Evolutionary conservation across 2,797 vertebrate genomes (phyloP).

Genomic region (Acrossocheilus fasciatus): DNA sequence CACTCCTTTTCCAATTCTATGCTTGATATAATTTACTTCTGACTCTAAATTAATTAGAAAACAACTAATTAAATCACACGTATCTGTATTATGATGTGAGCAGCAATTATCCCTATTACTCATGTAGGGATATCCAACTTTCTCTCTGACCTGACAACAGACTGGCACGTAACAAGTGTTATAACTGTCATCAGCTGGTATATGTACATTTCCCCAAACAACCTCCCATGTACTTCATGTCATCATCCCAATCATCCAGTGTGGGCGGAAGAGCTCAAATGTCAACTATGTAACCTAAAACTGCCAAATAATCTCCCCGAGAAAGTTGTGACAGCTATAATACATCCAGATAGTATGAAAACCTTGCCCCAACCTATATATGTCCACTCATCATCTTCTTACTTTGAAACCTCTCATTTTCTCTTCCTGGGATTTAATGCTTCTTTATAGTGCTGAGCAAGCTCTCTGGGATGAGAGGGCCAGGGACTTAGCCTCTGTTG

Average conservation of each 20-base stretch:
- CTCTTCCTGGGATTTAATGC: slow-evolving; percentile 71
- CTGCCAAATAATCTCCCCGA: background rate
- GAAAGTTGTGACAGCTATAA: slow-evolving; percentile 33
- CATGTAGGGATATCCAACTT: background rate
- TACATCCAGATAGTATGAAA: slow-evolving; percentile 29
- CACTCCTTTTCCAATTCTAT: background rate
- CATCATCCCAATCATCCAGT: background rate
- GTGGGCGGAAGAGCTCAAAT: background rate
- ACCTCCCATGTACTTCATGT: slow-evolving; percentile 1
- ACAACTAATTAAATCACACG: background rate
- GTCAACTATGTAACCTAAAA: slow-evolving; percentile 17
- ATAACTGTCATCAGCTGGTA: background rate
- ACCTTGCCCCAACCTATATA: slow-evolving; percentile 21
- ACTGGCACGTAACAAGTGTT: background rate
- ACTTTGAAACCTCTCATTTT: slow-evolving; percentile 73
- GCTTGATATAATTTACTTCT: background rate
- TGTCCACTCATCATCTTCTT: slow-evolving; percentile 61
- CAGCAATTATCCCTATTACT: background rate
- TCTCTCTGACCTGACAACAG: background rate
- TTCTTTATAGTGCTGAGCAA: slow-evolving; percentile 82
- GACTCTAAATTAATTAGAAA: no score
- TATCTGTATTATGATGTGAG: background rate
- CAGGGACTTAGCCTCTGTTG: slow-evolving; percentile 78
- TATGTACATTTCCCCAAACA: background rate
- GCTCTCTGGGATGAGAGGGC: slow-evolving; percentile 76